Base-by-base conservation (phyloP, 2,888 invertebrate genomes). In the Netelia inedita region DNA sequence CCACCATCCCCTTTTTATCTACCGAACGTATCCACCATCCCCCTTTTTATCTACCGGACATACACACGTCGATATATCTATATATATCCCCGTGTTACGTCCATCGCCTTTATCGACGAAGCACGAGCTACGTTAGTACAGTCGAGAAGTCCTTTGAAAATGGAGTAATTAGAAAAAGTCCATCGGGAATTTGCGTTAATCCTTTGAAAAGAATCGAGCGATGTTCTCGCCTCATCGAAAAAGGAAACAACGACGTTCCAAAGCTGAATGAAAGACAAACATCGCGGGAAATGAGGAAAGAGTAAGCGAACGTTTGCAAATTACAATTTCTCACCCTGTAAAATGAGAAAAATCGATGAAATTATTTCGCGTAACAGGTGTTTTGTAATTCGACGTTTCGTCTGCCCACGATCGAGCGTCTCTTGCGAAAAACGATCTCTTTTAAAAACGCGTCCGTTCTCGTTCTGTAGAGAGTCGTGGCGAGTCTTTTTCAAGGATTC, bases 301-400 rank as follows among this genome's bases (percentile, higher is more conserved):
- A 10, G 2, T 21, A 19, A 55, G 23, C 21, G 65, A 65, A 69
- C 81, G 71, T 85, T 81, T 82, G 72, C 76, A 82, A 66, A 80
- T 78, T 84, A 72, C 61, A 59, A 82, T 83, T 35, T 81, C 75
- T n/a, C 43, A 68, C 66, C 43, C 41, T 55, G 53, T 16, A 41
- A 46, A 23, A 53, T 79, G 80, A 79, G 86, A 88, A 85, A 72
- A 85, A 81, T 76, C 82, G 86, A 91, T 91, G 88, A 87, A 91
- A 89, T 90, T 89, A 91, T 92, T 92, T 90, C 87, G 88, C 83
- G 86, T 89, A 91, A 91, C 93, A 93, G 92, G 91, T 93, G 92
- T 91, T 91, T 89, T 87, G 87, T 91, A 92, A 92, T 92, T 91
- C 89, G 88, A 89, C 89, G 89, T 89, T 88, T 71, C 9, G 74